Percentiles rank a stretch among this genome's conserved stretches.
These are phyloP conservation scores for Dyspetes luteomarginatus DNA, from an alignment of 2,888 invertebrate species.

Conservation along the genomic window DNA sequence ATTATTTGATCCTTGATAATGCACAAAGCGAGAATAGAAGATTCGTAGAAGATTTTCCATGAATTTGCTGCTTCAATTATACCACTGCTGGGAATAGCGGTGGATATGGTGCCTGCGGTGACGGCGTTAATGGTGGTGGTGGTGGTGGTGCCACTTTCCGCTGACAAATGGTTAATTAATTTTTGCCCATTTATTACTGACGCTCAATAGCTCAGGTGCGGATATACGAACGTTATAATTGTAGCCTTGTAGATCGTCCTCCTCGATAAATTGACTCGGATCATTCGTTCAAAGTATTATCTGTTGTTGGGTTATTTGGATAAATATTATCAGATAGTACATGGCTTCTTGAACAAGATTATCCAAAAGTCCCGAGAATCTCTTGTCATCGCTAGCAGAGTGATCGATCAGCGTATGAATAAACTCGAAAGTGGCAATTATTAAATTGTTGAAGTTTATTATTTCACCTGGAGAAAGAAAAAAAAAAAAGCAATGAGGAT, in stretches of 20 bases:
- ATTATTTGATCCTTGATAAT: conserved; percentile 84
- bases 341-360: conserved; percentile 87
- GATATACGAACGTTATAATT: conserved; percentile 88
- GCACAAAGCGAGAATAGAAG: conserved; percentile 87
- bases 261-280: conserved; percentile 88
- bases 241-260: conserved; percentile 88
- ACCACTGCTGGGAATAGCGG: conserved; percentile 77
- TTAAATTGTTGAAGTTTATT: conserved; percentile 87
- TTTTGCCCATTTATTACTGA: no score
- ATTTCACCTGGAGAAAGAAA: conserved; percentile 84
- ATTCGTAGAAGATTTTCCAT: conserved; percentile 89
- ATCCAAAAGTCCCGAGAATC: conserved; percentile 85
- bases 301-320: conserved; percentile 89
- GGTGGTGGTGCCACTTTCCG: no score
- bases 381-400: conserved; percentile 85
- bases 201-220: conserved; percentile 87
- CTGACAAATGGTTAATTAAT: no score
- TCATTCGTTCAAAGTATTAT: conserved; percentile 86
- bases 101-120: conserved; percentile 75
- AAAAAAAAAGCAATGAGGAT: no score
- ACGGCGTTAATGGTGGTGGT: no score
- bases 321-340: conserved; percentile 88
- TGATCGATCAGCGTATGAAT: conserved; percentile 86
- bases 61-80: conserved; percentile 81
- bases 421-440: conserved; percentile 89